Evolutionary conservation across 2,888 invertebrate species (phyloP), one percentile per base, ranked within the genome.

Genomic region (Altica lythri): DNA sequence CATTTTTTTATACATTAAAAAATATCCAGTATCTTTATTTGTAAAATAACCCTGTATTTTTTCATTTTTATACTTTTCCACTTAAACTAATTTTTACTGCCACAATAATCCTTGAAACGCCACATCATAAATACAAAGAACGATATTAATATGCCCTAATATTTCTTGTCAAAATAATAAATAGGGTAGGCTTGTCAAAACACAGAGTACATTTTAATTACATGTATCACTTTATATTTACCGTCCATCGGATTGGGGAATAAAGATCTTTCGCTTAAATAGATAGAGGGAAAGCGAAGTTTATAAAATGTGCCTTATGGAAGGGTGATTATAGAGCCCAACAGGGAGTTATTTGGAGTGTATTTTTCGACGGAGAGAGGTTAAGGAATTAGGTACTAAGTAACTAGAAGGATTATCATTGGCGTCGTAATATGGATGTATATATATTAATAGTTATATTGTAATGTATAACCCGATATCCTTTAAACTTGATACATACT

Each of bases 191-290:
- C 56, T 62, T 74, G 74, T 75, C 75, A 75, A 70, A 75, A 75
- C 72, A 74, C 68, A 67, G 68, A 68, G 72, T 72, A 73, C 72
- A 72, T 73, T 74, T 74, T 75, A 75, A 75, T 75, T 74, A 74
- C 66, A 65, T 68, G 60, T 69, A 67, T 70, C 72, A 72, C 60
- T 65, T 68, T 68, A 62, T 68, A 63, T 69, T 68, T 68, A 55
- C 68, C 64, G 64, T 60, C 54, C 38, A 40, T 22, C 40, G 19
- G 18, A 25, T 40, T 34, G 35, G 30, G 22, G 45, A 16, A 12
- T 37, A 13, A 17, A 18, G 19, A 45, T 45, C 22, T 16, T n/a
- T 44, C 35, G 14, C 9, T 32, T 18, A 19, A 29, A 14, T 19
- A 34, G 48, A 27, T n/a, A n/a, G 37, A 10, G 34, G 29, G 29